Base-by-base conservation (phyloP, 2,113 vertebrate genomes). In the Pachyramphus minor region DNA sequence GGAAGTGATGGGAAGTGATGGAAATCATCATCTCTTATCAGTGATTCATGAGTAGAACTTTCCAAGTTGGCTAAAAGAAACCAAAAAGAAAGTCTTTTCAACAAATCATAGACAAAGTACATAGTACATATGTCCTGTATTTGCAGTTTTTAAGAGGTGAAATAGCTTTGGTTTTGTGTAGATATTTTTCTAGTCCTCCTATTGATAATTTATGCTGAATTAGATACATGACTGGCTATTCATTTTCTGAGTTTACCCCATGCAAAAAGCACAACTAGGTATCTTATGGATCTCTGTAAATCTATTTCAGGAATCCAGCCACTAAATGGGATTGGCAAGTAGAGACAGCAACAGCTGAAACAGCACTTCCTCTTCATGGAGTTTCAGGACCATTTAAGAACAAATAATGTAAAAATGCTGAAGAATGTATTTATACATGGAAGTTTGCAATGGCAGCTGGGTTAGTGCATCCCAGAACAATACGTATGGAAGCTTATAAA, bases 1-100 rank as follows among this genome's bases (percentile, higher is more conserved):
- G 98, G 98, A 53, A 98, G 98, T 24, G 98, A 98, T 35, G 98
- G 97, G 80, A 99, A 99, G 84, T 97, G 63, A 27, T 97, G 97
- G 71, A 97, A 97, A 87, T 98, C 98, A 83, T 99, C 98, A 64
- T 98, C 97, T 60, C 97, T 98, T 52, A 84, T 93, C 49, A 98
- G 97, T 55, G 97, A 58, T 35, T 98, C 97, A 27, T 98, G 98
- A 94, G 93, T 98, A 91, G 97, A 97, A 23, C 95, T 97, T 84
- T 99, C 98, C 47, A 98, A 97, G 28, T 96, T 98, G 93, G 97
- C 98, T 98, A 94, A 79, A 88, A 95, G 66, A 92, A 88, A 90
- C 27, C 0, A 93, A 72, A 97, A 89, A 94, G 2, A 55, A 66
- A 39, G 8, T n/a, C 11, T 44, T 35, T 89, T 60, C 20, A 62